Evolutionary conservation across 1,140 invertebrate genomes (phyloP).

Genomic region (Zophobas morio): DNA sequence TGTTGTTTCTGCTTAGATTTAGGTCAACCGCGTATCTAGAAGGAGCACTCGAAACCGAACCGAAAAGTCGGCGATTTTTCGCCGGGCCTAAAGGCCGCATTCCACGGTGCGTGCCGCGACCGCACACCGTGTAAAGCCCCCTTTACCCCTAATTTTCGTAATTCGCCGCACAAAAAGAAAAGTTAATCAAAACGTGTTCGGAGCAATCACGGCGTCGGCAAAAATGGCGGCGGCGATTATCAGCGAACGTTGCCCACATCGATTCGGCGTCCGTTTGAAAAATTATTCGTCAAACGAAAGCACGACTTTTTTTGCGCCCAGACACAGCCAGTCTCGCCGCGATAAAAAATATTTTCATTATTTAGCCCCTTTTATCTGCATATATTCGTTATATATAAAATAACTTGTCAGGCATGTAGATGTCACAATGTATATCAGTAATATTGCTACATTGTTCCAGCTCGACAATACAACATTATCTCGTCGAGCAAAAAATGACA

Average conservation of each 20-base stretch:
- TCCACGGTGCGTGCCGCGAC: too few relatives aligned
- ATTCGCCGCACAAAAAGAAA: too few relatives aligned
- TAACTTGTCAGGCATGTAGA: slow-evolving; percentile 48
- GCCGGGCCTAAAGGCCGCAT: too few relatives aligned
- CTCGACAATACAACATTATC: slow-evolving; percentile 56
- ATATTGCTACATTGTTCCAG: slow-evolving; percentile 54
- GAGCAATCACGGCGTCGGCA: too few relatives aligned
- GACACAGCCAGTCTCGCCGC: slow-evolving; percentile 23
- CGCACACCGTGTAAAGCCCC: too few relatives aligned
- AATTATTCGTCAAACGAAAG: slow-evolving; percentile 41
- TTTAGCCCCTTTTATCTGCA: slow-evolving; percentile 42
- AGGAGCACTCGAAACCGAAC: too few relatives aligned
- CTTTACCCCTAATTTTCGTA: too few relatives aligned
- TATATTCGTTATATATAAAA: slow-evolving; percentile 46
- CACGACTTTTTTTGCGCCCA: slow-evolving; percentile 27
- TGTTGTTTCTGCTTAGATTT: neutral
- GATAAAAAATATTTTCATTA: slow-evolving; percentile 48
- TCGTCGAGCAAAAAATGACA: slow-evolving; percentile 52
- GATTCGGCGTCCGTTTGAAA: slow-evolving; percentile 16
- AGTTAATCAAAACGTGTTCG: too few relatives aligned
- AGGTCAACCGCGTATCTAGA: neutral
- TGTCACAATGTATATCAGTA: slow-evolving; percentile 49
- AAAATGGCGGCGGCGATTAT: too few relatives aligned
- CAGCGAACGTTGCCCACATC: neutral
- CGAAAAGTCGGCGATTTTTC: too few relatives aligned